These are phyloP conservation scores for Gymnosoma rotundatum DNA, from an alignment of 2,888 invertebrate species.

Conservation along the genomic window DNA sequence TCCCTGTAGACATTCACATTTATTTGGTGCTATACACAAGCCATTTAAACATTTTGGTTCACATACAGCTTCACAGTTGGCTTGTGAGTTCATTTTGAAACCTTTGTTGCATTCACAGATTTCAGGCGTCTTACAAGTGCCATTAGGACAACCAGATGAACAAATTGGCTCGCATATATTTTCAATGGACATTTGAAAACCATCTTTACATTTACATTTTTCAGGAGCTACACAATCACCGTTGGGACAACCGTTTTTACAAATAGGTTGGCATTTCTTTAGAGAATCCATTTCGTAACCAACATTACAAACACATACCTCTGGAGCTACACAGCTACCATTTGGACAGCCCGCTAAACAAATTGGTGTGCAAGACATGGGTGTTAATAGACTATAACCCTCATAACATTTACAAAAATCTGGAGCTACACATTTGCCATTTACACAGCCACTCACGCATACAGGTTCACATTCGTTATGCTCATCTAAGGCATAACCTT, in stretches of 20 bases:
- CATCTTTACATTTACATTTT: conserved; percentile 73
- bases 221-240: conserved; percentile 75
- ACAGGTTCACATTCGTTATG: conserved; percentile 76
- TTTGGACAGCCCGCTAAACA: conserved; percentile 74
- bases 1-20: conserved; percentile 82
- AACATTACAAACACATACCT: conserved; percentile 86
- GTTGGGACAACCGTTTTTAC: conserved; percentile 75
- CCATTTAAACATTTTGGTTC: conserved; percentile 77
- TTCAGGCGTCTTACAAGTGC: conserved; percentile 76
- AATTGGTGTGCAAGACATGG: conserved; percentile 76
- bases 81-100: neutral
- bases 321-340: conserved; percentile 85
- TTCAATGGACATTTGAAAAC: conserved; percentile 62
- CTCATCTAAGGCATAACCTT: conserved; percentile 67
- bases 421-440: conserved; percentile 82
- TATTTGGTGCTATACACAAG: conserved; percentile 82
- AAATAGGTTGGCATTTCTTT: conserved; percentile 76
- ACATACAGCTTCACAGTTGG: conserved; percentile 45
- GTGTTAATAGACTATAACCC: conserved; percentile 82
- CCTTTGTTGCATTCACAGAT: conserved; percentile 73
- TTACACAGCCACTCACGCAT: conserved; percentile 76
- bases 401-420: conserved; percentile 84
- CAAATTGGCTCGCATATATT: conserved; percentile 51
- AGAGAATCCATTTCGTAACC: conserved; percentile 82
- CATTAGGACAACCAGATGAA: conserved; percentile 50